Percentiles rank a stretch among this genome's conserved stretches.
phyloP scores from a whole-genome alignment of 2,113 vertebrate genomes.

The Cavia aperea region DNA sequence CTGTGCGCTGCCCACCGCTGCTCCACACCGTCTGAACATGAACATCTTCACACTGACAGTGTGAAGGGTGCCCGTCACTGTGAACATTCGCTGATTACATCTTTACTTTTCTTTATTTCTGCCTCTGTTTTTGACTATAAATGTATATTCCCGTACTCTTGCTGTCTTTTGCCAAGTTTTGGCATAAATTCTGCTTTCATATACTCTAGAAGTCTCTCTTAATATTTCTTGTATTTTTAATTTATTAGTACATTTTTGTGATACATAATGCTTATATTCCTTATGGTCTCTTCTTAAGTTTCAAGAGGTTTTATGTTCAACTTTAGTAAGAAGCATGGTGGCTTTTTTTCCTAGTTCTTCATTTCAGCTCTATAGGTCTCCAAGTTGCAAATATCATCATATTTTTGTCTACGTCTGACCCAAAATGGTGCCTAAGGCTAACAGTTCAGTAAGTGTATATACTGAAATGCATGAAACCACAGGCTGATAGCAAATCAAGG shows the following conservation, averaged over 20 bases:
- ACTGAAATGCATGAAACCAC: neutral
- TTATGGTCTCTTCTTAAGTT: neutral
- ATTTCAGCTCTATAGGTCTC: neutral
- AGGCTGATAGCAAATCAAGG: neutral
- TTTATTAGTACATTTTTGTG: neutral
- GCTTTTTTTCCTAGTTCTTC: neutral
- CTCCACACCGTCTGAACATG: neutral
- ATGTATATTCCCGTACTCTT: neutral
- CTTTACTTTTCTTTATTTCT: neutral
- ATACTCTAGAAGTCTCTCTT: neutral
- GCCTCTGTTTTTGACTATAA: neutral
- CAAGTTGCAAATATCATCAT: neutral
- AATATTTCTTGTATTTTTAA: neutral
- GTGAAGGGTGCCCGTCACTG: neutral
- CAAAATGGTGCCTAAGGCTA: neutral
- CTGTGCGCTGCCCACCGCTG: neutral
- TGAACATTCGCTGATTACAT: neutral
- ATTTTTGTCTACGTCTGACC: neutral
- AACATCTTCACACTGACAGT: neutral
- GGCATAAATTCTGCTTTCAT: neutral
- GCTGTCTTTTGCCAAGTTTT: neutral
- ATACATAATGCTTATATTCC: neutral
- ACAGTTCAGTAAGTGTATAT: neutral
- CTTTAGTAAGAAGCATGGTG: neutral
- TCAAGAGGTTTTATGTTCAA: neutral